Evolutionary conservation across 2,113 vertebrate species (phyloP).

Genomic region (Neogobius melanostomus): DNA sequence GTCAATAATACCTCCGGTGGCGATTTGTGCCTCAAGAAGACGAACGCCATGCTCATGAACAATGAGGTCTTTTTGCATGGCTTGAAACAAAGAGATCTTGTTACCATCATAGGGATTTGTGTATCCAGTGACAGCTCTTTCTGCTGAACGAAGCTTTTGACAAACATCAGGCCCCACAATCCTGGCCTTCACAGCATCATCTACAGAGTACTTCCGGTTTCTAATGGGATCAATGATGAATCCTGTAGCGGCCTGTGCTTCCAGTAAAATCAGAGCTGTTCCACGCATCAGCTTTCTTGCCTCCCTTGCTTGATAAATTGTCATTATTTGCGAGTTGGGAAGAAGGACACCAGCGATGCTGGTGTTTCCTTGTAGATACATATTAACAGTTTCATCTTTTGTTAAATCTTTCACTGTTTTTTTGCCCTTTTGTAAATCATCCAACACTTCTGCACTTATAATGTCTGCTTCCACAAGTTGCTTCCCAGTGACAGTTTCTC

Average conservation of each 20-base stretch:
- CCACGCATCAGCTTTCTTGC: conserved; percentile 88
- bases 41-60: conserved; percentile 92
- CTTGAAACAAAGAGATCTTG: conserved; percentile 93
- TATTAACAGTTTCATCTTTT: conserved; percentile 66
- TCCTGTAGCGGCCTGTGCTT: conserved; percentile 92
- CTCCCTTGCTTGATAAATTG: conserved; percentile 89
- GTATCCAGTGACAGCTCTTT: conserved; percentile 91
- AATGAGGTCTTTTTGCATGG: conserved; percentile 93
- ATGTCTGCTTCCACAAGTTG: conserved; percentile 81
- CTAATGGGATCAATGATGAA: conserved; percentile 92
- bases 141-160: conserved; percentile 87
- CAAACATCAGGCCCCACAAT: conserved; percentile 88
- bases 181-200: conserved; percentile 87
- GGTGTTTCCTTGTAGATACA: conserved; percentile 84
- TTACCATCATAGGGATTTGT: conserved; percentile 84
- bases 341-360: conserved; percentile 82
- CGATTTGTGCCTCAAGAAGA: conserved; percentile 92
- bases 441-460: conserved; percentile 69
- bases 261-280: conserved; percentile 88
- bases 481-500: conserved; percentile 74
- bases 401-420: conserved; percentile 69
- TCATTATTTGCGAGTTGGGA: conserved; percentile 79
- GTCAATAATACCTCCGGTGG: conserved; percentile 92
- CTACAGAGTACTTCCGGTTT: conserved; percentile 87
- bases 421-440: conserved; percentile 78